Evolutionary conservation across 2,888 invertebrate genomes (phyloP), one percentile per base, ranked within the genome.

Genomic region (Plagodis pulveraria): DNA sequence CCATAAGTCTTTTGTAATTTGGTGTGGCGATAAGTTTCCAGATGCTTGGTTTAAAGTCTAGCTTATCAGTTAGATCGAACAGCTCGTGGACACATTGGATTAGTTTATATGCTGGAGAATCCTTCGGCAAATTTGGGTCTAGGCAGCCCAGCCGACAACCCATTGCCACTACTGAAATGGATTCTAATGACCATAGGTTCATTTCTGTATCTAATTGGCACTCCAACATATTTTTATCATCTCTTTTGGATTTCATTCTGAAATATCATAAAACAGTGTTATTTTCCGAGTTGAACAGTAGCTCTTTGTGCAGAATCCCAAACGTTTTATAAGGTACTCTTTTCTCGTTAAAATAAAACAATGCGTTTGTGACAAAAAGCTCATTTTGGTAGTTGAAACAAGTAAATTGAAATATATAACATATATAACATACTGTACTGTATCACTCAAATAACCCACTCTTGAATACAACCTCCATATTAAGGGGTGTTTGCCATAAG

Each of bases 191-290:
- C 40, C 40, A 40, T 10, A 40, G 10, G 10, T 40, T 40, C 40
- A 40, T 40, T 9, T 40, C 40, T 10, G 2, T 0, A 10, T 40
- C 40, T 8, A 40, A 10, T 52, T 94, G 89, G 0, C 83, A 82
- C 0, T 93, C 93, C 56, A 95, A 87, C 81, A 94, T 94, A 35
- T 93, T 81, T 0, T 91, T 83, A 7, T 84, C 80, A 63, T 94
- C 86, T 48, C 93, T 91, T 59, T 93, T 79, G 32, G 79, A 84
- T 68, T 83, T 84, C 73, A 95, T 91, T 72, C 95, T 95, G 76
- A 11, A 50, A 56, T 0, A 48, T 11, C 5, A 38, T 6, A 41
- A n/a, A 6, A 0, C 9, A 41, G n/a, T 41, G 6, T 41, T 34
- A 11, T 51, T 33, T 8, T 10, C 6, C 9, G 10, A 36, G 10